Evolutionary conservation across 2,113 vertebrate species (phyloP), one percentile per base, ranked within the genome.

Genomic region (Gymnarchus niloticus): DNA sequence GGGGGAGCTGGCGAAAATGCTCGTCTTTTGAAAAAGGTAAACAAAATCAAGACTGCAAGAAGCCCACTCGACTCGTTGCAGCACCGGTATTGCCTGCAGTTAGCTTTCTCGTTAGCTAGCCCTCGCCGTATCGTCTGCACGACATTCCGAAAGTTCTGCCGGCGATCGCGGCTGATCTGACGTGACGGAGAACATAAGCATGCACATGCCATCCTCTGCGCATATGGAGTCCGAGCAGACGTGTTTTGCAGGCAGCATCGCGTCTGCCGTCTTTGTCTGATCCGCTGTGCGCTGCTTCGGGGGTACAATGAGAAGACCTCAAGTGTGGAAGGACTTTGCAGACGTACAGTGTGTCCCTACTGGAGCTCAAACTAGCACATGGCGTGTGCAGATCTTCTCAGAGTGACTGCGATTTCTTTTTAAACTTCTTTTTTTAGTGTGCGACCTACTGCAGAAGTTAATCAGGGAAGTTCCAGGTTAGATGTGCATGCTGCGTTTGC

Each of bases 21-120:
- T 88, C 80, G 51, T 77, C 85, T n/a, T 85, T 87, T 91, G 89
- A 89, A 59, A 85, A 89, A 93, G 92, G 91, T 93, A 94, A 90
- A 81, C 56, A 21, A 57, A 57, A 57, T 61, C 41, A 17, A 46
- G 61, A 2, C 5, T 44, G 77, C 82, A 86, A 56, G 83, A 83
- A 57, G 59, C 85, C 82, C 28, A 86, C 81, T 85, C 76, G 14
- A 61, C 57, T 33, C 73, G 46, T 46, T 90, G 90, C 91, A 92
- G 89, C 87, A 93, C 92, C 86, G 89, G 59, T 83, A 82, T n/a
- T 33, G 87, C 54, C 84, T 91, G 88, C 91, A 92, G 92, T 91
- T 91, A 89, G 87, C 89, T 82, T 49, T 52, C 86, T 83, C 33
- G 61, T 65, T 83, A 81, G 82, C 61, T 49, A 33, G 33, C 48